Evolutionary conservation across 2,888 invertebrate genomes (phyloP).

Genomic region (Eulithis prunata): DNA sequence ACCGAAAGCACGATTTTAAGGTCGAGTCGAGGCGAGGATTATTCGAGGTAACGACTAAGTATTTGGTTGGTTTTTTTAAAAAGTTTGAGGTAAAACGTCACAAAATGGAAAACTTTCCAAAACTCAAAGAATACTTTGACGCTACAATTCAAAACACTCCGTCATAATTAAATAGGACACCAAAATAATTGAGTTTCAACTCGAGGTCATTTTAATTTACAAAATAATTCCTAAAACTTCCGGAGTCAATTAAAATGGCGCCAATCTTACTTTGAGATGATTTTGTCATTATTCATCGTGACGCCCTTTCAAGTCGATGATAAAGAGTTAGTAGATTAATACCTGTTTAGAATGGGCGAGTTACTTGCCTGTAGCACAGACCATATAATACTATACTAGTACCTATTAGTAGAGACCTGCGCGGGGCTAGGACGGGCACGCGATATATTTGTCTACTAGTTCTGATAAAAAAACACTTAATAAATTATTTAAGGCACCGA

Average conservation of each 20-base stretch:
- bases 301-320: constrained; percentile 38
- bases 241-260: constrained; percentile 35
- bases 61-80: background rate
- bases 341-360: constrained; percentile 12
- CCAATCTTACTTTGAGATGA: constrained; percentile 34
- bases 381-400: background rate
- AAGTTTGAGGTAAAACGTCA: background rate
- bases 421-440: no score
- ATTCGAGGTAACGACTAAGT: no score
- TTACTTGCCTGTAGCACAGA: background rate
- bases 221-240: constrained; percentile 26
- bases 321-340: constrained; percentile 24
- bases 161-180: constrained; percentile 30
- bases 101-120: background rate
- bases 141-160: constrained; percentile 24
- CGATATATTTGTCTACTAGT: no score
- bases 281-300: constrained; percentile 36
- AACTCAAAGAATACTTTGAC: constrained; percentile 14
- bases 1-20: no score
- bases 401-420: no score
- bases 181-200: constrained; percentile 32
- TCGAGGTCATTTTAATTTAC: constrained; percentile 30
- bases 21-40: no score
- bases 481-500: no score
- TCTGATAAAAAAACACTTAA: no score